A percentile compares a stretch with the other conserved stretches of the same genome.
Conservation (phyloP, 1,140 invertebrate genomes). For the Temnothorax curvispinosus region DNA sequence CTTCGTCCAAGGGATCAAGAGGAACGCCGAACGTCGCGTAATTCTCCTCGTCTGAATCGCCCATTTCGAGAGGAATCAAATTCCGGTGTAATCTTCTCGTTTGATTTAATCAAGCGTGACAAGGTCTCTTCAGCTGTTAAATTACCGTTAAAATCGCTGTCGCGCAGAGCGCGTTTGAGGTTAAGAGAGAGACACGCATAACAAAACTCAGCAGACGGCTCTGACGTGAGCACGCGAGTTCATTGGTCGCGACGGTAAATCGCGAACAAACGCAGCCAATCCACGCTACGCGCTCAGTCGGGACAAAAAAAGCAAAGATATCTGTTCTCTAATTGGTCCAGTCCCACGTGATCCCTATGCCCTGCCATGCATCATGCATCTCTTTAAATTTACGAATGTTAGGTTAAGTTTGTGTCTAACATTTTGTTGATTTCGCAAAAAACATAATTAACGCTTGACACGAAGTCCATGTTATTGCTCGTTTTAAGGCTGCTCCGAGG, state of each 20-base stretch:
- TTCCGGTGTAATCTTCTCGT: not conserved
- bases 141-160: too few relatives aligned
- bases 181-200: not conserved
- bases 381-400: too few relatives aligned
- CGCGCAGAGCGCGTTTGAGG: not conserved
- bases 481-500: not conserved
- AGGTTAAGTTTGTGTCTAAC: not conserved
- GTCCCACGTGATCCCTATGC: not conserved
- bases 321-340: not conserved
- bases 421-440: not conserved
- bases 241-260: not conserved
- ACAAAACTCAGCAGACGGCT: constrained; percentile 13
- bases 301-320: not conserved
- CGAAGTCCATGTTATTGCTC: not conserved
- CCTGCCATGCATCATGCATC: too few relatives aligned
- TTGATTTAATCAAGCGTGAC: not conserved
- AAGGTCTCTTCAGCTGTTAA: not conserved
- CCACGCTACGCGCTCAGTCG: not conserved
- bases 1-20: constrained; percentile 92
- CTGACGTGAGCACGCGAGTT: not conserved
- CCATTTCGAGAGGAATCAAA: constrained; percentile 70
- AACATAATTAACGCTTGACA: not conserved
- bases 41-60: constrained; percentile 86
- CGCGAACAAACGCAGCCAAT: not conserved
- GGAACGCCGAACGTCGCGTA: constrained; percentile 91